Conservation (phyloP, 2,888 invertebrate species). For the Acrobasis suavella region DNA sequence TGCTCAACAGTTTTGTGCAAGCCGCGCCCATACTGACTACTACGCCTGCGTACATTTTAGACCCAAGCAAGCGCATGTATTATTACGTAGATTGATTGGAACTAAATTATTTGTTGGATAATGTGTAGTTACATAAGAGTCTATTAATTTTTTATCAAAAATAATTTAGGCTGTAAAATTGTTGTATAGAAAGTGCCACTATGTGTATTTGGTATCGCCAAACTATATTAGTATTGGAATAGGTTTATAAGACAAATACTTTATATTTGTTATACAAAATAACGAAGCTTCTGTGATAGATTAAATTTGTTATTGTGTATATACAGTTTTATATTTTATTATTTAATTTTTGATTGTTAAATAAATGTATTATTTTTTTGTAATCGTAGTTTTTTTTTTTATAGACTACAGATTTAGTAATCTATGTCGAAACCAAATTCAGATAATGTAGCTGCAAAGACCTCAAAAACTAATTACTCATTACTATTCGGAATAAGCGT, state of each 20-base stretch:
- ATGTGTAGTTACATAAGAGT: slow-evolving; percentile 5
- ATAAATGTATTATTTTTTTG: slow-evolving; percentile 20
- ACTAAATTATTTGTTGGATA: slow-evolving; percentile 26
- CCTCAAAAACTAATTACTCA: background rate
- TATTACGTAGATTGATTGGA: slow-evolving; percentile 64
- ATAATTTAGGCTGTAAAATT: slow-evolving; percentile 11
- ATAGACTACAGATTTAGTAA: background rate
- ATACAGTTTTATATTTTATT: slow-evolving; percentile 20
- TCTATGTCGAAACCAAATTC: background rate
- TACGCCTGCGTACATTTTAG: slow-evolving; percentile 67
- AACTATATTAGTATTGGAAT: slow-evolving; percentile 8
- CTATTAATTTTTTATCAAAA: slow-evolving; percentile 2
- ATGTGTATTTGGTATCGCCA: slow-evolving; percentile 27
- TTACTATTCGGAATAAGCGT: slow-evolving; percentile 22
- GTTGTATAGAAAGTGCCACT: slow-evolving; percentile 30
- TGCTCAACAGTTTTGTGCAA: slow-evolving; percentile 68
- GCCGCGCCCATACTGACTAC: slow-evolving; percentile 66
- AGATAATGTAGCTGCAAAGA: background rate
- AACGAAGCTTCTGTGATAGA: slow-evolving; percentile 66
- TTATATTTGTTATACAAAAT: slow-evolving; percentile 28
- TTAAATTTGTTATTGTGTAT: slow-evolving; percentile 33
- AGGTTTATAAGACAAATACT: background rate
- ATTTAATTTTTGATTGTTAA: slow-evolving; percentile 19
- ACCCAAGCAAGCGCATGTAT: slow-evolving; percentile 78
- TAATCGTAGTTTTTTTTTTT: background rate